Evolutionary conservation across 1,140 invertebrate genomes (phyloP), one percentile per base, ranked within the genome.

Genomic region (Sitodiplosis mosellana): DNA sequence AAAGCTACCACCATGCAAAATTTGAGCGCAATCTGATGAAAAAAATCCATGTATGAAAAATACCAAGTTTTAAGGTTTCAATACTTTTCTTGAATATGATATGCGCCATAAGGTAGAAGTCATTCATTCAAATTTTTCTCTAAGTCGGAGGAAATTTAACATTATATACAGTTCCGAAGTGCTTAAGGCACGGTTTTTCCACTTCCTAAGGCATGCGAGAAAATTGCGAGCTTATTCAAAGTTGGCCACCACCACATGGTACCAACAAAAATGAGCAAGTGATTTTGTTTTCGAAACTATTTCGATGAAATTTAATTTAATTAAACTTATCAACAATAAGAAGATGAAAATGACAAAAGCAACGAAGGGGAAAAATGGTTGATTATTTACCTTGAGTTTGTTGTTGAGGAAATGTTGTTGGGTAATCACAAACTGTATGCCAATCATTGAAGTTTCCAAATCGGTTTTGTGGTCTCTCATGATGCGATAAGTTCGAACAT

Each of bases 371-470:
- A n/a, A n/a, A n/a, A 14, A 38, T n/a, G 3, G 12, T 38, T n/a
- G 15, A 7, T n/a, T n/a, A n/a, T n/a, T 18, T 52, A 67, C 65
- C 58, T 66, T 76, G 1, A 77, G 54, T 52, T 74, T 73, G 15
- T 73, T 72, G 33, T 58, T 63, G 2, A 60, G 54, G 50, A 77
- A 76, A 56, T 75, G 72, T 7, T 71, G 63, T 48, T 62, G 56
- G 17, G 61, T 70, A 12, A 76, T 63, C 5, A 67, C 61, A 54
- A 77, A 74, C 47, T 73, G 69, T 33, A 76, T 65, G n/a, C 69
- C 59, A 49, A 47, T 58, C 49, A 64, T 58, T 18, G 64, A 53
- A 4, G 65, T 64, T 47, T 66, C 58, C 53, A 67, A 52, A 3
- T 64, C 61, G 15, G 53, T 61, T 27, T 59, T 58, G 3, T 54